Percentiles rank a stretch among this genome's conserved stretches.
phyloP scores from a whole-genome alignment of 1,140 invertebrate species.

The Orchestia grillus region DNA sequence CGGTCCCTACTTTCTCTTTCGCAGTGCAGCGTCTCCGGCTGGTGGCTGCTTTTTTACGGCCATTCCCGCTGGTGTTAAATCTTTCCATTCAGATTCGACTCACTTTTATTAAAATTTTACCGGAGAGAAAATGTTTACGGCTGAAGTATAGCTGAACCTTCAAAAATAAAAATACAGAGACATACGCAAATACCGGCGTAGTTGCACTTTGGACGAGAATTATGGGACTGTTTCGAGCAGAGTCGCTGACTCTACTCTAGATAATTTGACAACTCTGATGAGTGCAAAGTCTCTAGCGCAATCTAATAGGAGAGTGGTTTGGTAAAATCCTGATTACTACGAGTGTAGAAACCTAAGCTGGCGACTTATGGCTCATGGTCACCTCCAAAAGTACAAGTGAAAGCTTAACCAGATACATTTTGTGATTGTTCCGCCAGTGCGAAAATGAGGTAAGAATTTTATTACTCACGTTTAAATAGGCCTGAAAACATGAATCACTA shows the following conservation, averaged over 20 bases:
- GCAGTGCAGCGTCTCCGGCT: not conserved
- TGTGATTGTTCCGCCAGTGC: not conserved
- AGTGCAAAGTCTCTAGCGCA: not conserved
- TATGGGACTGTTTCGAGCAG: not conserved
- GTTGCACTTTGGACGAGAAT: not conserved
- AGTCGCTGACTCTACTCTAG: not conserved
- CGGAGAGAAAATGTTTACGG: not conserved
- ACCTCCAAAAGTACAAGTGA: not conserved
- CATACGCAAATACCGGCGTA: not conserved
- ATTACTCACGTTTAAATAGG: not conserved
- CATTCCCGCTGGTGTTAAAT: not conserved
- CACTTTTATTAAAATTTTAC: not conserved
- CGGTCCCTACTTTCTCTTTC: slow-evolving; percentile 6
- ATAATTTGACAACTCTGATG: not conserved
- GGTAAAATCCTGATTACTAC: not conserved
- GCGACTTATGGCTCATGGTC: too few relatives aligned
- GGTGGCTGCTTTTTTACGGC: not conserved
- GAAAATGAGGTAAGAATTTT: not conserved
- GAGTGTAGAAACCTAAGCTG: not conserved
- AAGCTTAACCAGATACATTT: not conserved
- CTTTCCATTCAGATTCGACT: not conserved
- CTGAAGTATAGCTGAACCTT: not conserved
- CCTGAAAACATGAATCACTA: not conserved
- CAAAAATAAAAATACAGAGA: not conserved
- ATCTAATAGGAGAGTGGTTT: not conserved